These are phyloP conservation scores for Drosophila melanica DNA, from an alignment of 1,140 invertebrate species.

Conservation along the genomic window DNA sequence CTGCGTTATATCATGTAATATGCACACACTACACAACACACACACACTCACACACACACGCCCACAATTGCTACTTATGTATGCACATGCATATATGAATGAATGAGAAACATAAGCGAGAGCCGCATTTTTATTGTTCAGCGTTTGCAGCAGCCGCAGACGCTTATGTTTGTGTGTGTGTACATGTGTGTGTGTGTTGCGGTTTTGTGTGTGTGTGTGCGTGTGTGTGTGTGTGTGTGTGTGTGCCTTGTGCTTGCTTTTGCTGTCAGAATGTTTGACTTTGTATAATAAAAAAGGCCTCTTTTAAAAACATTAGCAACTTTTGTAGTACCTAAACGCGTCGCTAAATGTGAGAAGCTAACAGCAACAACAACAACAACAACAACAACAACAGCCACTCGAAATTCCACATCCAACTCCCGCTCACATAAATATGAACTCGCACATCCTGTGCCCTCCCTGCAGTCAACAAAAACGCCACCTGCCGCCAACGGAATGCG, in stretches of 20 bases:
- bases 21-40: constrained; percentile 38
- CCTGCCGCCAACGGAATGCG: constrained; percentile 59
- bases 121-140: constrained; percentile 70
- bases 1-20: constrained; percentile 64
- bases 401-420: constrained; percentile 45
- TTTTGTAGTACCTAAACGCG: constrained; percentile 78
- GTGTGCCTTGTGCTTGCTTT: constrained; percentile 51
- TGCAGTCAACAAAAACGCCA: constrained; percentile 56
- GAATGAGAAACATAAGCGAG: constrained; percentile 70
- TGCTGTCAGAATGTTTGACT: constrained; percentile 78
- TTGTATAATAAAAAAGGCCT: constrained; percentile 82
- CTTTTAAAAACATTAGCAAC: constrained; percentile 83
- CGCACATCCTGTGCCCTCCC: constrained; percentile 11
- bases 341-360: constrained; percentile 59
- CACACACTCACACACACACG: constrained; percentile 25
- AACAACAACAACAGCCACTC: constrained; percentile 30
- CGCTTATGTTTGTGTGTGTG: constrained; percentile 4
- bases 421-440: constrained; percentile 6
- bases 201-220: constrained; percentile 17
- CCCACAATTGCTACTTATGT: constrained; percentile 45
- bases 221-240: constrained; percentile 30
- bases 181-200: constrained; percentile 6
- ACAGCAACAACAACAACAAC: constrained; percentile 6
- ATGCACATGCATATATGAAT: constrained; percentile 62
- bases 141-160: constrained; percentile 59